Percentiles rank a stretch among this genome's conserved stretches.
These are phyloP conservation scores for Meriones unguiculatus DNA, from an alignment of 2,113 vertebrate species.

Conservation along the genomic window DNA sequence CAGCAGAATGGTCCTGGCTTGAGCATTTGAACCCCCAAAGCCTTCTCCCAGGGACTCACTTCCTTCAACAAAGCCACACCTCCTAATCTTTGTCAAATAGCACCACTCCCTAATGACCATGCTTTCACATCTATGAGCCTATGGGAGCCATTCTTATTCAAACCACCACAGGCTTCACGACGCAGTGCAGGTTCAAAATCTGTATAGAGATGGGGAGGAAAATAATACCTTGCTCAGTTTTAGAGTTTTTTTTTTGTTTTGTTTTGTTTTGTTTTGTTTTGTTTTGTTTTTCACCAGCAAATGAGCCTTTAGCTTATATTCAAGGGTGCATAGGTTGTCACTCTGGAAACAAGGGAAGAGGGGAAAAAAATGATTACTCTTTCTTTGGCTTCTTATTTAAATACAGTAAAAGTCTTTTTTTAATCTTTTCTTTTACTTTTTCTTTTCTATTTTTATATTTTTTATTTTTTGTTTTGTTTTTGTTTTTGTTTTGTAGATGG, in stretches of 20 bases:
- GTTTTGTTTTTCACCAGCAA: neutral
- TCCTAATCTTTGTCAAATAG: neutral
- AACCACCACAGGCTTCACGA: neutral
- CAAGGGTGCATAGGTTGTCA: neutral
- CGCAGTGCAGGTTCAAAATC: neutral
- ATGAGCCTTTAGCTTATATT: neutral
- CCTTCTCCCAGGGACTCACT: neutral
- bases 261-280: neutral
- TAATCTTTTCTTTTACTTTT: no score
- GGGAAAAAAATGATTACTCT: neutral
- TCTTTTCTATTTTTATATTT: no score
- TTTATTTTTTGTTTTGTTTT: no score
- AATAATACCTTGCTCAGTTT: neutral
- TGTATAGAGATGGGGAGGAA: neutral
- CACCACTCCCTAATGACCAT: neutral
- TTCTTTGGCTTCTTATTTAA: neutral
- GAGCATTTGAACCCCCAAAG: neutral
- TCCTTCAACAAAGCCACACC: neutral
- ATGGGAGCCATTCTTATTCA: neutral
- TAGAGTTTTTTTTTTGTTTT: neutral
- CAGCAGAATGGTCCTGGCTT: neutral
- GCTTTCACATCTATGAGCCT: neutral
- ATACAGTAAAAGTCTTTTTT: neutral
- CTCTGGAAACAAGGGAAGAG: neutral
- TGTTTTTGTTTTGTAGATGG: neutral